Evolutionary conservation across 2,797 vertebrate genomes (phyloP).

Genomic region (Urophycis tenuis): DNA sequence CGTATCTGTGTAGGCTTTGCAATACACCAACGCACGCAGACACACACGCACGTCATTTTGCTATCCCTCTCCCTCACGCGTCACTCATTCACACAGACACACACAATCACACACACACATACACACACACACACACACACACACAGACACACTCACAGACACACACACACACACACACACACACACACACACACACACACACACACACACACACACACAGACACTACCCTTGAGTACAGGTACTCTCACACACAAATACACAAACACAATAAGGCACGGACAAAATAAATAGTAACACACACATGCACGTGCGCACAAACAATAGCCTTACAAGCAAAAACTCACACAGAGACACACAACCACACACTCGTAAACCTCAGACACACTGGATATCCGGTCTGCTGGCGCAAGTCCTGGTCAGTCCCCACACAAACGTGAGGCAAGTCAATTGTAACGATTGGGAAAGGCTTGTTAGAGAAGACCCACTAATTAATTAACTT

Average conservation of each 20-base stretch:
- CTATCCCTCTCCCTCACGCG: too few species aligned
- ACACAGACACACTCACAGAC: not conserved
- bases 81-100: too few species aligned
- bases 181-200: not conserved
- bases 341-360: not conserved
- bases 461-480: constrained; percentile 41
- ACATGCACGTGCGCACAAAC: too few species aligned
- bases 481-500: constrained; percentile 46
- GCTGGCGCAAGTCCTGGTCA: constrained; percentile 6
- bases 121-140: not conserved
- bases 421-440: constrained; percentile 1
- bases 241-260: not conserved
- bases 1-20: too few species aligned
- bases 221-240: too few species aligned
- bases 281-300: too few species aligned
- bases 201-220: not conserved
- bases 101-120: not conserved
- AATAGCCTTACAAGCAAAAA: too few species aligned
- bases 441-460: constrained; percentile 37
- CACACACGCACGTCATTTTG: too few species aligned
- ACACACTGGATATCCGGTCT: not conserved
- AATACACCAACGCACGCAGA: not conserved
- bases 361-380: not conserved
- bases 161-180: not conserved
- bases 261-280: not conserved